These are phyloP conservation scores for Urosaurus nigricauda DNA, from an alignment of 2,797 vertebrate species.

Conservation along the genomic window DNA sequence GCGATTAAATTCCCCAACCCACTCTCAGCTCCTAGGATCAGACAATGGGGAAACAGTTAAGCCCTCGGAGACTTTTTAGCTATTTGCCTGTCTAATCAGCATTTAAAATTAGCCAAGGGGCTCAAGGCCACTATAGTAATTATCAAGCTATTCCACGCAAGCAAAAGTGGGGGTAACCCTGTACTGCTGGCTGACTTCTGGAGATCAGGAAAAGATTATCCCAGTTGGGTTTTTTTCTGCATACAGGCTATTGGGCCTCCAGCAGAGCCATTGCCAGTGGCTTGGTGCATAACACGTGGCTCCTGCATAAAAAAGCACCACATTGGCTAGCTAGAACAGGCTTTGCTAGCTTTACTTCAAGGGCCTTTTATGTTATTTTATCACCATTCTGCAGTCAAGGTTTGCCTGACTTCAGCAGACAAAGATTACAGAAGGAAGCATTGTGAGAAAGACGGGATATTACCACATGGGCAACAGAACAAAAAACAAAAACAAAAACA, in stretches of 20 bases:
- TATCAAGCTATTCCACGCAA: conserved; percentile 24
- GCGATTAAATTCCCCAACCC: conserved; percentile 10
- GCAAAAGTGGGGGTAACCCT: background rate
- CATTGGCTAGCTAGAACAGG: background rate
- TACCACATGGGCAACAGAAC: background rate
- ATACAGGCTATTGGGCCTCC: background rate
- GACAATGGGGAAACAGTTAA: background rate
- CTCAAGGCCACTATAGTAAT: background rate
- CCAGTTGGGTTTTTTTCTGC: background rate
- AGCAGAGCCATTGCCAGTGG: conserved; percentile 3
- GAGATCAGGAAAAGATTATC: conserved; percentile 5
- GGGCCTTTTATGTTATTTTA: background rate
- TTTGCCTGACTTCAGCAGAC: background rate
- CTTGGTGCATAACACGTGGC: background rate
- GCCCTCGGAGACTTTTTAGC: conserved; percentile 18
- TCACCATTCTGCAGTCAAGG: background rate
- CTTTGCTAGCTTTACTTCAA: background rate
- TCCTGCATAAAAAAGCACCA: background rate
- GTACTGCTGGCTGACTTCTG: background rate
- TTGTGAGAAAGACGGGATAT: background rate
- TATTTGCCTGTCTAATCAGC: conserved; percentile 8
- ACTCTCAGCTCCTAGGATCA: conserved; percentile 1
- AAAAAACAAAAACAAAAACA: too few species aligned
- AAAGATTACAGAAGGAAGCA: background rate
- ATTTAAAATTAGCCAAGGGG: conserved; percentile 33